phyloP scores from a whole-genome alignment of 2,797 vertebrate genomes.

The Peromyscus eremicus region DNA sequence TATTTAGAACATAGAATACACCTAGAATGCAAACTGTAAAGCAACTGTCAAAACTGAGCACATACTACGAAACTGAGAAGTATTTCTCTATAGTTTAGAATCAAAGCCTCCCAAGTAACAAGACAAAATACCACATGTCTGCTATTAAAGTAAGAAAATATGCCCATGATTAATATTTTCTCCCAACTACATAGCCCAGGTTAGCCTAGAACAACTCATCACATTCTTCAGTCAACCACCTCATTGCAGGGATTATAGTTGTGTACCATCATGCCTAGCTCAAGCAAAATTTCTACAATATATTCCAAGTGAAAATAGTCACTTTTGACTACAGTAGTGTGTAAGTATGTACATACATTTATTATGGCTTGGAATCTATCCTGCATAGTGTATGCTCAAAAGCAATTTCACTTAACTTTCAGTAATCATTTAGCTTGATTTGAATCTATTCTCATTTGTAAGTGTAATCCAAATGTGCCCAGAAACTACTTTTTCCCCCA shows the following conservation, averaged over 20 bases:
- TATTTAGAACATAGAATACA: conserved; percentile 47
- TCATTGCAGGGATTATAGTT: neutral
- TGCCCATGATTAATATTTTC: neutral
- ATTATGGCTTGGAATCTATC: neutral
- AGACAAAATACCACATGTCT: conserved; percentile 58
- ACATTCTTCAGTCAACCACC: neutral
- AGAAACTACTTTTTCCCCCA: neutral
- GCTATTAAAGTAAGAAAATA: conserved; percentile 56
- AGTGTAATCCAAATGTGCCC: neutral
- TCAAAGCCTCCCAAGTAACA: conserved; percentile 46
- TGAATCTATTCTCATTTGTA: conserved; percentile 27
- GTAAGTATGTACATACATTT: neutral
- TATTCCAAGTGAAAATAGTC: conserved; percentile 30
- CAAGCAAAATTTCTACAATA: conserved; percentile 27
- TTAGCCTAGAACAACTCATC: neutral
- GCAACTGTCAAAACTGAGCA: conserved; percentile 38
- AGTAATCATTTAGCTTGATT: neutral
- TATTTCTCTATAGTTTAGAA: conserved; percentile 29
- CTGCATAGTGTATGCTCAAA: neutral
- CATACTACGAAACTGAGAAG: conserved; percentile 45
- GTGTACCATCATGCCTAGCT: neutral
- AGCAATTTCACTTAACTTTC: neutral
- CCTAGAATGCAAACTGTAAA: conserved; percentile 61
- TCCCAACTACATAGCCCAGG: neutral
- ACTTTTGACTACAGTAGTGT: neutral